Percentiles rank a stretch among this genome's conserved stretches.
phyloP scores from a whole-genome alignment of 2,113 vertebrate genomes.

The Platichthys flesus region DNA sequence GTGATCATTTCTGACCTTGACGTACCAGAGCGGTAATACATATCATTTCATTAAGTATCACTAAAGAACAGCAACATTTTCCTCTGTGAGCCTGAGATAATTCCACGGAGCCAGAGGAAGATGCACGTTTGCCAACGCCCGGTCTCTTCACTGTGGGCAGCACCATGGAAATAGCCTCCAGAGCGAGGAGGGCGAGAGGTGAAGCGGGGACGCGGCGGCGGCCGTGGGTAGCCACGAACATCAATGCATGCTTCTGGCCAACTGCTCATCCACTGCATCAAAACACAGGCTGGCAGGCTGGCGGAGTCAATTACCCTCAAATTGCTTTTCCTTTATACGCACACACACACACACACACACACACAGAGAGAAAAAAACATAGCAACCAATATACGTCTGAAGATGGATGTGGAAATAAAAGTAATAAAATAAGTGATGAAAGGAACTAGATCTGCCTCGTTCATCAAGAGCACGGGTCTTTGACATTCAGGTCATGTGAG shows the following conservation, averaged over 20 bases:
- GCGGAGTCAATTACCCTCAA: conserved; percentile 55
- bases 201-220: conserved; percentile 42
- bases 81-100: not conserved
- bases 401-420: not conserved
- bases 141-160: conserved; percentile 25
- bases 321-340: conserved; percentile 14
- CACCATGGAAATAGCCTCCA: conserved; percentile 37
- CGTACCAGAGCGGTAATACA: not conserved
- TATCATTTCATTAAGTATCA: too few species aligned
- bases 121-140: not conserved
- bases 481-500: not conserved
- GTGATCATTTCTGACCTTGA: not conserved
- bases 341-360: not conserved
- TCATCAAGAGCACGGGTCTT: not conserved
- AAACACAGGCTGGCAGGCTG: conserved; percentile 58
- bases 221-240: conserved; percentile 58
- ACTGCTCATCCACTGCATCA: conserved; percentile 64
- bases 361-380: not conserved
- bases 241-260: conserved; percentile 62
- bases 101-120: conserved; percentile 2
- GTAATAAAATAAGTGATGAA: conserved; percentile 4
- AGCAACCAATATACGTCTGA: not conserved
- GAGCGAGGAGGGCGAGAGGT: conserved; percentile 39
- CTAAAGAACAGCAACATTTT: too few species aligned
- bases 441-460: too few species aligned